These are phyloP conservation scores for Amiota communis DNA, from an alignment of 2,888 invertebrate genomes.

Conservation along the genomic window DNA sequence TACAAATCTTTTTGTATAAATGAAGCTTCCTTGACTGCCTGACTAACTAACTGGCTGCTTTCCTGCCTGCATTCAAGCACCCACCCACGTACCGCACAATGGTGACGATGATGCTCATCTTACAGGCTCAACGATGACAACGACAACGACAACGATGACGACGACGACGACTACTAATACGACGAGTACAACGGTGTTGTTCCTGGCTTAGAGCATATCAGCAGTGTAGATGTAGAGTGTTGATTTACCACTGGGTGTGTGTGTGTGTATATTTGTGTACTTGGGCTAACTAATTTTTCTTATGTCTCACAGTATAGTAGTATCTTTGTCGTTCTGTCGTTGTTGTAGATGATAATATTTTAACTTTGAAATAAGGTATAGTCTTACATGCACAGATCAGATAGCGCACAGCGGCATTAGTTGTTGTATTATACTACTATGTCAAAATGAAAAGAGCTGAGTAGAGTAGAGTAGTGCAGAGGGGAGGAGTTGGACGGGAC, in stretches of 20 bases:
- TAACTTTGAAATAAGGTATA: constrained; percentile 63
- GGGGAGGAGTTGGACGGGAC: not conserved
- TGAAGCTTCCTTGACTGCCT: not conserved
- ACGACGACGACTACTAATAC: too few species aligned
- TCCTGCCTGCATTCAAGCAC: not conserved
- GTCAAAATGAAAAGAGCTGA: constrained; percentile 13
- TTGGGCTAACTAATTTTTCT: constrained; percentile 7
- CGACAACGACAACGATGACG: too few species aligned
- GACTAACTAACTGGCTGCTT: not conserved
- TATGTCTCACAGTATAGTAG: not conserved
- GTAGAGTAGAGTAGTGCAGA: constrained; percentile 25
- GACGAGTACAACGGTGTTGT: too few species aligned
- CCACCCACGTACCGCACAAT: constrained; percentile 2
- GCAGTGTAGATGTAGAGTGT: constrained; percentile 34
- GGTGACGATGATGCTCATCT: not conserved
- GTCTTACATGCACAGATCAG: constrained; percentile 62
- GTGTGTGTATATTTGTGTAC: constrained; percentile 25
- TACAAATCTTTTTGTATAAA: constrained; percentile 8
- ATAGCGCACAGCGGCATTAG: constrained; percentile 42
- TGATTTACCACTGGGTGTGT: constrained; percentile 41
- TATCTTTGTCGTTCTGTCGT: constrained; percentile 24
- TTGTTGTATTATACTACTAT: too few species aligned
- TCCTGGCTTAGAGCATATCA: not conserved
- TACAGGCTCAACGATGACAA: not conserved
- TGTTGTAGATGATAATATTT: constrained; percentile 35